These are phyloP conservation scores for Trinorchestia longiramus DNA, from an alignment of 1,140 invertebrate species.

Conservation along the genomic window DNA sequence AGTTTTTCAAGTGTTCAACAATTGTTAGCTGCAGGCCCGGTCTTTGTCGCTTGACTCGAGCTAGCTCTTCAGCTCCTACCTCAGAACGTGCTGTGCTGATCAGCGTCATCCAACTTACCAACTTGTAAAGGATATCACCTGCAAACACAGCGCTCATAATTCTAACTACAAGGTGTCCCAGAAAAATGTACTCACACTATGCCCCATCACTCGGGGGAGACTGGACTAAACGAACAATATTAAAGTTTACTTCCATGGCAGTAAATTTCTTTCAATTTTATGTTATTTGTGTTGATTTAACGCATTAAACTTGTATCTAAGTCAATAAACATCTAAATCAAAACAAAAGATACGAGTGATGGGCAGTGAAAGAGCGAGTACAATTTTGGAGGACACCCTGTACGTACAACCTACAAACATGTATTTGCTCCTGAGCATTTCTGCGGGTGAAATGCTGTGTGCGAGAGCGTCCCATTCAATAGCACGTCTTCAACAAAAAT, in stretches of 20 bases:
- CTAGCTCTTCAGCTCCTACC: background rate
- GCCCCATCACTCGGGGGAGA: too few relatives aligned
- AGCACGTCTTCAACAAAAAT: background rate
- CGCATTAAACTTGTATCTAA: too few relatives aligned
- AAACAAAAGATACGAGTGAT: too few relatives aligned
- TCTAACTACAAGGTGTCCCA: background rate
- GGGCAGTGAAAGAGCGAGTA: too few relatives aligned
- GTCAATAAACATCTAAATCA: too few relatives aligned
- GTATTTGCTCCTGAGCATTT: background rate
- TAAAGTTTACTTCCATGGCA: too few relatives aligned
- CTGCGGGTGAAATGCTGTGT: background rate
- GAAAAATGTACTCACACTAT: too few relatives aligned
- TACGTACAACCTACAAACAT: too few relatives aligned
- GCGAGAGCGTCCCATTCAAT: background rate
- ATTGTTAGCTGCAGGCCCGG: background rate
- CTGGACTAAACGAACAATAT: too few relatives aligned
- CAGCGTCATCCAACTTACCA: background rate
- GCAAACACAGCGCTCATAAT: background rate
- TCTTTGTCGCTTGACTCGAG: background rate
- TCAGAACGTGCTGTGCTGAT: background rate
- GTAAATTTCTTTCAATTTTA: too few relatives aligned
- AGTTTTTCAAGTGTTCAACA: slow-evolving; percentile 12
- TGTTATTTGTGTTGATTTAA: too few relatives aligned
- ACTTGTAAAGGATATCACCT: background rate
- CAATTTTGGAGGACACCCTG: too few relatives aligned